These are phyloP conservation scores for Heteractis magnifica DNA, from an alignment of 92 coral and sea anemone species.

Conservation along the genomic window DNA sequence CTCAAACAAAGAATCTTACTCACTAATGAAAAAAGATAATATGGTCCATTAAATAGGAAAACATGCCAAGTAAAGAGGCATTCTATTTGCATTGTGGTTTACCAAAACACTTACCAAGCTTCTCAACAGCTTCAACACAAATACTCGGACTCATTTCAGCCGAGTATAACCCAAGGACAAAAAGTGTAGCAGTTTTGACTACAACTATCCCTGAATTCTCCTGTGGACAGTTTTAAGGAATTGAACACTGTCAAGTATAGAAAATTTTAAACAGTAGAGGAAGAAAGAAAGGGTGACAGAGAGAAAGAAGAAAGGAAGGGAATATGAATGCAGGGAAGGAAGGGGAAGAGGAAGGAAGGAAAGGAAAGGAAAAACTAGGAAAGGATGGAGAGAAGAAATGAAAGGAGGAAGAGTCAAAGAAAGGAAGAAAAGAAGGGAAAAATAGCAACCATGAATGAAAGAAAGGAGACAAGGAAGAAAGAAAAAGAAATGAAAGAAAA, in stretches of 20 bases:
- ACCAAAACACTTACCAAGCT: slow-evolving; percentile 64
- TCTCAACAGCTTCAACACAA: slow-evolving; percentile 94
- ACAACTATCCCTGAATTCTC: slow-evolving; percentile 77
- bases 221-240: slow-evolving; percentile 27
- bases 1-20: no score
- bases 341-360: not conserved
- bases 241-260: not conserved
- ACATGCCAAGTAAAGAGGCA: not conserved
- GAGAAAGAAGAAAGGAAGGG: not conserved
- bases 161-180: slow-evolving; percentile 73
- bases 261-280: not conserved
- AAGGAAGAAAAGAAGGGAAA: not conserved
- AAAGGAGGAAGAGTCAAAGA: not conserved
- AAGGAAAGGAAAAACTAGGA: not conserved
- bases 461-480: not conserved
- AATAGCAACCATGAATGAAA: not conserved
- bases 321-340: not conserved
- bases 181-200: slow-evolving; percentile 79
- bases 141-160: slow-evolving; percentile 96
- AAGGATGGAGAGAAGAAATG: not conserved
- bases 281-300: not conserved
- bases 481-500: not conserved
- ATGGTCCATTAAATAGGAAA: not conserved
- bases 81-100: no score
- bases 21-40: not conserved